Evolutionary conservation across 2,113 vertebrate genomes (phyloP), one percentile per base, ranked within the genome.

Genomic region (Falcunculus frontatus): DNA sequence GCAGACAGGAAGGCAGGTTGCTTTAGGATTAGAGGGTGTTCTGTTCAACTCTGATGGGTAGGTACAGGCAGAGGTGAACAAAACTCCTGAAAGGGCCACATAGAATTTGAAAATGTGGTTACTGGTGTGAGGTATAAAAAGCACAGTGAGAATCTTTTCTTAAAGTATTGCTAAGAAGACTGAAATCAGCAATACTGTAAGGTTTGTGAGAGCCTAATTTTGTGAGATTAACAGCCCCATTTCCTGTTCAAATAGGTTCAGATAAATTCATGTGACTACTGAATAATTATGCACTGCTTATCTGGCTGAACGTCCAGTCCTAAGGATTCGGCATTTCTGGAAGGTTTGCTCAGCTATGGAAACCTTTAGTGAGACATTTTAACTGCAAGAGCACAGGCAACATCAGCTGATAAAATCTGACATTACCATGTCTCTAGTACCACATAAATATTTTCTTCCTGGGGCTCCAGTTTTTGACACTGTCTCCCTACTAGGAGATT

Each of bases 311-410:
- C 83, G 92, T 90, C 73, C 69, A 89, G 53, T 76, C 65, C 84
- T 79, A 82, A 87, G 90, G 69, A 86, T 78, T 87, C 73, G 87
- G 65, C 42, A 46, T 84, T 93, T 96, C 59, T 92, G 80, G 68
- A 95, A 81, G 42, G 56, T 89, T 95, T 92, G 41, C 35, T 93
- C 89, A 81, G 23, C 60, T 95, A 10, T 57, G 41, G 84, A 81
- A 96, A 90, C 76, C 73, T 94, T 93, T 68, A 78, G 68, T 27
- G 67, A 94, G 76, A 84, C 57, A 79, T 90, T 95, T 96, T 63
- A 93, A 63, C 77, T 84, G 63, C 65, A 74, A 63, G 53, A 90
- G 46, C 33, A 76, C 32, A 74, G 47, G 77, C 18, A 87, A 50
- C 74, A 87, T 35, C 68, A 63, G 32, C 70, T 90, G 91, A 92